A percentile compares a stretch with the other conserved stretches of the same genome.
These are phyloP conservation scores for Periplaneta americana DNA, from an alignment of 1,140 invertebrate species.

Conservation along the genomic window DNA sequence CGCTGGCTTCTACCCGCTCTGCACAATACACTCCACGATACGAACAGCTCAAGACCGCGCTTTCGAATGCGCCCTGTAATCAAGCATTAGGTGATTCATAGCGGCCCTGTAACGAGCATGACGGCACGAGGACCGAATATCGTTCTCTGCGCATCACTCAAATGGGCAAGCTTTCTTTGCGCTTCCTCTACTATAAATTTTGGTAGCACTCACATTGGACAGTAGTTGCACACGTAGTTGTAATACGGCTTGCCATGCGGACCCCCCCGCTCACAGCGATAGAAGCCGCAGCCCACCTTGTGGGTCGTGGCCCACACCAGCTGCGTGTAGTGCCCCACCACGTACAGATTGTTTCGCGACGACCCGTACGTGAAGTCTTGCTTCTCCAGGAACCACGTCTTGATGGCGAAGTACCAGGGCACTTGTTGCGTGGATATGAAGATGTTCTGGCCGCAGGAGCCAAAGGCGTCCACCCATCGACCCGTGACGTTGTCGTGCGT, in stretches of 20 bases:
- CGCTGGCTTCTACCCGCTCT: no score
- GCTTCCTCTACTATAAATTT: no score
- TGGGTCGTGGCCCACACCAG: constrained; percentile 77
- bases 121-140: no score
- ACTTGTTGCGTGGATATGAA: constrained; percentile 74
- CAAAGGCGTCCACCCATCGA: constrained; percentile 58
- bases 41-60: no score
- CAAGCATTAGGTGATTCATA: no score
- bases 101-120: no score
- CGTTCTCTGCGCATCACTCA: no score
- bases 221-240: constrained; percentile 85
- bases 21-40: no score
- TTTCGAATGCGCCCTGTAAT: no score
- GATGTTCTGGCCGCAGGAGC: constrained; percentile 76
- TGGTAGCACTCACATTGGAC: constrained; percentile 49
- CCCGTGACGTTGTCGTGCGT: constrained; percentile 63
- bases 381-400: constrained; percentile 73
- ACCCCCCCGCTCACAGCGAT: constrained; percentile 52
- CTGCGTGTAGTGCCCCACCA: constrained; percentile 77
- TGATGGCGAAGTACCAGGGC: constrained; percentile 63
- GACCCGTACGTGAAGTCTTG: constrained; percentile 67
- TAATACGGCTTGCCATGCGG: constrained; percentile 55
- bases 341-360: constrained; percentile 50
- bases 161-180: no score
- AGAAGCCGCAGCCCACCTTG: constrained; percentile 70